phyloP scores from a whole-genome alignment of 2,113 vertebrate species.

The Gymnarchus niloticus region DNA sequence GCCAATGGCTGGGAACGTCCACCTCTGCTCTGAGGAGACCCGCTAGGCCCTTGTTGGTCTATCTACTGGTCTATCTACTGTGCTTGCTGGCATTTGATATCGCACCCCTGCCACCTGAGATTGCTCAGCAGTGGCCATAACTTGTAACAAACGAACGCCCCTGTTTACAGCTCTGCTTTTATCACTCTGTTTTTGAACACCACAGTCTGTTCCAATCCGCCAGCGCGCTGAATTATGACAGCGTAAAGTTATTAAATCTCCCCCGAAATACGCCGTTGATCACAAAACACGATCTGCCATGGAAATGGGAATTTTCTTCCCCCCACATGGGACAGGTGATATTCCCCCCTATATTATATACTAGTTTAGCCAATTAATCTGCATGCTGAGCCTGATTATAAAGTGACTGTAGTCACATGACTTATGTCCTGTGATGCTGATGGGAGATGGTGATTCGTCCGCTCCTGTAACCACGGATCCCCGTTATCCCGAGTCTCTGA shows the following conservation, averaged over 20 bases:
- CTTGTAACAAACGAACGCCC: background rate
- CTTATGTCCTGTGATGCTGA: background rate
- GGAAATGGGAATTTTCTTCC: background rate
- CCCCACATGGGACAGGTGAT: slow-evolving; percentile 1
- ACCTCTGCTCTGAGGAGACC: background rate
- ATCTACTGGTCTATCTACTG: background rate
- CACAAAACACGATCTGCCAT: slow-evolving; percentile 1
- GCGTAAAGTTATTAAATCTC: slow-evolving; percentile 19
- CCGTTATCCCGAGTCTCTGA: background rate
- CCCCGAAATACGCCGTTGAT: slow-evolving; percentile 9
- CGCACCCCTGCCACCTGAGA: background rate
- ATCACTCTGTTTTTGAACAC: slow-evolving; percentile 16
- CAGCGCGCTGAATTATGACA: slow-evolving; percentile 9
- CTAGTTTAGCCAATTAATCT: background rate
- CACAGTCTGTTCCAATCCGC: background rate
- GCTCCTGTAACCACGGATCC: background rate
- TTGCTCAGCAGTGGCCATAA: background rate
- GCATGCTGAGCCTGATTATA: background rate
- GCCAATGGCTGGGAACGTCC: background rate
- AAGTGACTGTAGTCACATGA: background rate
- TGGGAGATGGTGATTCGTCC: background rate
- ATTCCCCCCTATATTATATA: background rate
- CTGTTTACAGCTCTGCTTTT: slow-evolving; percentile 1
- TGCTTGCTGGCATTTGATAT: background rate
- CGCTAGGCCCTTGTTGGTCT: background rate